Conservation (phyloP, 2,113 vertebrate genomes). For the Cromileptes altivelis region DNA sequence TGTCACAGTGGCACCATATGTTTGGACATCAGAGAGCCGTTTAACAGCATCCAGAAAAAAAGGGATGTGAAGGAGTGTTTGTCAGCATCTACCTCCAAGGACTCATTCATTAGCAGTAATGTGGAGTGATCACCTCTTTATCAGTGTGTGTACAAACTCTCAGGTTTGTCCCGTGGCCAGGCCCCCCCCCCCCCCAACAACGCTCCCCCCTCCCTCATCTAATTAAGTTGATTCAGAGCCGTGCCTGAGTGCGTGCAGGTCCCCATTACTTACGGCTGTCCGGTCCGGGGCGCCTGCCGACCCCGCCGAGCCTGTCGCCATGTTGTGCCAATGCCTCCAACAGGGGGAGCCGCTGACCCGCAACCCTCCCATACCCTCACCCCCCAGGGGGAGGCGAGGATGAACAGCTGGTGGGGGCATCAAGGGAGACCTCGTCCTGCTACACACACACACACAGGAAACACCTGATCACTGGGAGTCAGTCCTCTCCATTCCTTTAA, state of each 20-base stretch:
- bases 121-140: slow-evolving; percentile 58
- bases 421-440: slow-evolving; percentile 47
- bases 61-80: slow-evolving; percentile 32
- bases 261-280: slow-evolving; percentile 83
- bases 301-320: slow-evolving; percentile 66
- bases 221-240: slow-evolving; percentile 83
- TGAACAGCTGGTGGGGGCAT: slow-evolving; percentile 80
- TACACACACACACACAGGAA: background rate
- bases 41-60: slow-evolving; percentile 37
- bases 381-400: slow-evolving; percentile 41
- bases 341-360: slow-evolving; percentile 71
- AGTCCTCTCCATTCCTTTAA: slow-evolving; percentile 35
- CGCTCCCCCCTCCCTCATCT: slow-evolving; percentile 49
- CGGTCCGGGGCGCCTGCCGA: slow-evolving; percentile 59
- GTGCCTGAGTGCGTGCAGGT: slow-evolving; percentile 60
- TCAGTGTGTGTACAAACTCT: slow-evolving; percentile 33
- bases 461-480: slow-evolving; percentile 14
- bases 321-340: slow-evolving; percentile 68
- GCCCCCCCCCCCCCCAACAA: background rate
- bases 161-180: slow-evolving; percentile 32
- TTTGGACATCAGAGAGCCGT: slow-evolving; percentile 32
- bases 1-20: slow-evolving; percentile 34
- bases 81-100: slow-evolving; percentile 56
- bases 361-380: background rate
- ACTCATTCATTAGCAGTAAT: slow-evolving; percentile 47